Evolutionary conservation across 1,140 invertebrate species (phyloP).

Genomic region (Drosophila bipectinata): DNA sequence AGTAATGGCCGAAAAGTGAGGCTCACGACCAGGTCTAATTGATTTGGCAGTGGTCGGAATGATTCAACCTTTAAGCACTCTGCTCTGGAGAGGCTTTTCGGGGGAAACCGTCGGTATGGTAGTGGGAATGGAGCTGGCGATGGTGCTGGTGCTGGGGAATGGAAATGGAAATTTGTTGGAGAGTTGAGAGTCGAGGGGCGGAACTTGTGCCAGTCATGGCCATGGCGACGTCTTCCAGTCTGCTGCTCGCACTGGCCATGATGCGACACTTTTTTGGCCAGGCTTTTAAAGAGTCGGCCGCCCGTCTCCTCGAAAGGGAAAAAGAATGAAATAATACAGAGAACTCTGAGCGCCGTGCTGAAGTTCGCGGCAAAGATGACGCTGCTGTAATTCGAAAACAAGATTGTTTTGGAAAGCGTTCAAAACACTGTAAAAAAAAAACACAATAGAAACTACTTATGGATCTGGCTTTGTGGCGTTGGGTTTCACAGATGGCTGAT

Average conservation of each 20-base stretch:
- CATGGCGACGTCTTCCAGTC: constrained; percentile 75
- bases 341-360: constrained; percentile 62
- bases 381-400: constrained; percentile 44
- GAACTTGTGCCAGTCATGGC: constrained; percentile 67
- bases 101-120: constrained; percentile 1
- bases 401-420: constrained; percentile 50
- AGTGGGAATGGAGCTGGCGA: neutral
- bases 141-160: neutral
- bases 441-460: neutral
- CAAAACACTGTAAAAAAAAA: constrained; percentile 22
- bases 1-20: constrained; percentile 58
- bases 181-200: constrained; percentile 33
- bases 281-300: constrained; percentile 55
- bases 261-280: constrained; percentile 66
- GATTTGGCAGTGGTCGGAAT: constrained; percentile 64
- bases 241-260: constrained; percentile 67
- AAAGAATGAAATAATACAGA: constrained; percentile 31
- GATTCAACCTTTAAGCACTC: constrained; percentile 51
- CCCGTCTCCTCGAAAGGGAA: constrained; percentile 48
- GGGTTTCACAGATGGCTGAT: too few relatives aligned
- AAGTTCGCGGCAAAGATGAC: constrained; percentile 76
- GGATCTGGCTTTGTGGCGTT: too few relatives aligned
- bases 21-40: constrained; percentile 71
- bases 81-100: constrained; percentile 47
- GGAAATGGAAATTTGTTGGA: constrained; percentile 4